Conservation (phyloP, 1,140 invertebrate species). For the Rhyzopertha dominica region DNA sequence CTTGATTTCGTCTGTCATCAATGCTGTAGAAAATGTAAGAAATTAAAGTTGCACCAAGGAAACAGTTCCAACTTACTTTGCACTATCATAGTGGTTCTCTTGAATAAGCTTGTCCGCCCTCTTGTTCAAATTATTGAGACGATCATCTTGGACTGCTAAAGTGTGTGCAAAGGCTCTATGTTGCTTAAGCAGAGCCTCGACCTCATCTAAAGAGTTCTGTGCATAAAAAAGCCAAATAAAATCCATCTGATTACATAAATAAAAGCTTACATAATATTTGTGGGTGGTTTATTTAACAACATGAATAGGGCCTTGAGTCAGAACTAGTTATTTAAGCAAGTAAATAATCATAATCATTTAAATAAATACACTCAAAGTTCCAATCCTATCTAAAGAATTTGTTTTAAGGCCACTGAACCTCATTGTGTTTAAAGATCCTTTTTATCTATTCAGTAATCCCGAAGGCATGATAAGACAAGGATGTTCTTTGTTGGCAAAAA, state of each 20-base stretch:
- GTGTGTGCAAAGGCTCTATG: slow-evolving; percentile 95
- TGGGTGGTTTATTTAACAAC: not conserved
- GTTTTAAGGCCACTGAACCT: too few relatives aligned
- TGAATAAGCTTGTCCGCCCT: slow-evolving; percentile 80
- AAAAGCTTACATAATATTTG: not conserved
- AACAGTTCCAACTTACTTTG: slow-evolving; percentile 60
- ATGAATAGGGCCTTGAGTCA: too few relatives aligned
- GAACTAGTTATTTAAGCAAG: too few relatives aligned
- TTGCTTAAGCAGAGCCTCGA: slow-evolving; percentile 87
- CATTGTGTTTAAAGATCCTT: too few relatives aligned
- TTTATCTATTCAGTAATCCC: too few relatives aligned
- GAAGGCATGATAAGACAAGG: too few relatives aligned
- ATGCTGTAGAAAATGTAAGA: slow-evolving; percentile 54
- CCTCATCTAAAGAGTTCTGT: slow-evolving; percentile 87
- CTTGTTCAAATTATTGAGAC: slow-evolving; percentile 79
- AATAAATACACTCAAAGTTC: too few relatives aligned
- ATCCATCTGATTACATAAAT: not conserved
- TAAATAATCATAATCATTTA: too few relatives aligned
- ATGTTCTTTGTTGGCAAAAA: too few relatives aligned
- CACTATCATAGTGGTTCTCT: slow-evolving; percentile 79
- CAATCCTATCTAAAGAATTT: too few relatives aligned
- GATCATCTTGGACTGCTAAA: slow-evolving; percentile 88
- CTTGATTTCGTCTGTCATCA: slow-evolving; percentile 67
- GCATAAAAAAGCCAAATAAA: slow-evolving; percentile 22
- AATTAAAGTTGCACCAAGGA: slow-evolving; percentile 2